Conservation (phyloP, 2,888 invertebrate species). For the Sphaerophoria taeniata region DNA sequence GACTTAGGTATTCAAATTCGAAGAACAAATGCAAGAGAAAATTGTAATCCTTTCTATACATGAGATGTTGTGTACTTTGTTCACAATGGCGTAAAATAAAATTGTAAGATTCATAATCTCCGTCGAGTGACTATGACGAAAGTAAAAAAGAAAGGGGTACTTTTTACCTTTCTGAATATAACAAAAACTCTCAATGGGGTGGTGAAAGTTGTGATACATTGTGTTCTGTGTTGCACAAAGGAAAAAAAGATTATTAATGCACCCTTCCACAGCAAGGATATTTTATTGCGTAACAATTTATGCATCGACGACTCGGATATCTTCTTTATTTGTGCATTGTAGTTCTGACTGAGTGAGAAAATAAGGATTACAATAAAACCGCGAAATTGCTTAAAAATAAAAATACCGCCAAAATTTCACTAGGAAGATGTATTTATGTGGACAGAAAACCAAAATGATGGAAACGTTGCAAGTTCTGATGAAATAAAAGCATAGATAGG, state of each 20-base stretch:
- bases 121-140: constrained; percentile 5
- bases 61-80: background rate
- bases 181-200: constrained; percentile 33
- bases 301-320: constrained; percentile 6
- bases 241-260: background rate
- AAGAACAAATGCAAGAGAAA: constrained; percentile 5
- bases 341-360: background rate
- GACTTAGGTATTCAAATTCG: background rate
- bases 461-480: too few relatives aligned
- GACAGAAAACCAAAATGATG: too few relatives aligned
- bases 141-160: constrained; percentile 17
- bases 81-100: constrained; percentile 19
- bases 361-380: constrained; percentile 30
- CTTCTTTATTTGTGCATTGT: background rate
- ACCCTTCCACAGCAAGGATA: constrained; percentile 7
- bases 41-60: constrained; percentile 43
- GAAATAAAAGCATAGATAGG: too few relatives aligned
- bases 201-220: constrained; percentile 44
- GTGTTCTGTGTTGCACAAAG: constrained; percentile 8
- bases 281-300: constrained; percentile 54
- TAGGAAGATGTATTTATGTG: too few relatives aligned
- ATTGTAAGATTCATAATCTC: constrained; percentile 44
- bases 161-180: background rate
- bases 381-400: constrained; percentile 16
- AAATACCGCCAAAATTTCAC: constrained; percentile 30